These are phyloP conservation scores for Eupithecia subumbrata DNA, from an alignment of 2,888 invertebrate species.

Conservation along the genomic window DNA sequence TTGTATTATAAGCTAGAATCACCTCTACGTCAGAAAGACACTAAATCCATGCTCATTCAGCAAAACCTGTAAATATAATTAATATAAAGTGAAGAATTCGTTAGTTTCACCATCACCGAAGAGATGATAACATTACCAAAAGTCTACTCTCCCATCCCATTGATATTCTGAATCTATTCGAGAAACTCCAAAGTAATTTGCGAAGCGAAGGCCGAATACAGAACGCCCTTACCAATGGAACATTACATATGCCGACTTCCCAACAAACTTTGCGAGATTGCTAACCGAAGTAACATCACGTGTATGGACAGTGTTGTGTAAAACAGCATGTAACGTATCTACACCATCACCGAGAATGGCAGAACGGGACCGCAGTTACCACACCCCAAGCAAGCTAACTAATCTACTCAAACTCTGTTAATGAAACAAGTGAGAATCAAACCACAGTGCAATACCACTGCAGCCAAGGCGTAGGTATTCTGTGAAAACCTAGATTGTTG, in stretches of 20 bases:
- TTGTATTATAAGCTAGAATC: slow-evolving; percentile 8
- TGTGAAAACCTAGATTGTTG: slow-evolving; percentile 12
- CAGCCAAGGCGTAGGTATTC: slow-evolving; percentile 7
- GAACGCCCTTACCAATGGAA: background rate
- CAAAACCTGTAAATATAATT: slow-evolving; percentile 41
- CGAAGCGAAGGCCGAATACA: slow-evolving; percentile 38
- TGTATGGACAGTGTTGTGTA: background rate
- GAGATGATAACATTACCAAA: slow-evolving; percentile 27
- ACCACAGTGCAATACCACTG: slow-evolving; percentile 41
- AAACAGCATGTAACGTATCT: slow-evolving; percentile 36
- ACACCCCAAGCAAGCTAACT: slow-evolving; percentile 79
- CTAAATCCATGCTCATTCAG: slow-evolving; percentile 39
- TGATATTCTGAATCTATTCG: slow-evolving; percentile 26
- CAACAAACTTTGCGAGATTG: background rate
- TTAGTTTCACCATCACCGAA: slow-evolving; percentile 44
- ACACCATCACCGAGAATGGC: slow-evolving; percentile 69
- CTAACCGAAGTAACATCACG: background rate
- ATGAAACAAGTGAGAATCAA: slow-evolving; percentile 56
- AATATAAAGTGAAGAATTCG: slow-evolving; percentile 30
- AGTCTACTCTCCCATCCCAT: slow-evolving; percentile 40
- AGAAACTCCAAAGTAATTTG: slow-evolving; percentile 32
- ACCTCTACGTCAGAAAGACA: slow-evolving; percentile 23
- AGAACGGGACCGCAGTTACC: slow-evolving; percentile 51
- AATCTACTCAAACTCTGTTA: slow-evolving; percentile 69
- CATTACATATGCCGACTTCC: background rate